A percentile compares a stretch with the other conserved stretches of the same genome.
These are phyloP conservation scores for Oscheius myriophilus DNA, from an alignment of 2,888 invertebrate species.

Conservation along the genomic window DNA sequence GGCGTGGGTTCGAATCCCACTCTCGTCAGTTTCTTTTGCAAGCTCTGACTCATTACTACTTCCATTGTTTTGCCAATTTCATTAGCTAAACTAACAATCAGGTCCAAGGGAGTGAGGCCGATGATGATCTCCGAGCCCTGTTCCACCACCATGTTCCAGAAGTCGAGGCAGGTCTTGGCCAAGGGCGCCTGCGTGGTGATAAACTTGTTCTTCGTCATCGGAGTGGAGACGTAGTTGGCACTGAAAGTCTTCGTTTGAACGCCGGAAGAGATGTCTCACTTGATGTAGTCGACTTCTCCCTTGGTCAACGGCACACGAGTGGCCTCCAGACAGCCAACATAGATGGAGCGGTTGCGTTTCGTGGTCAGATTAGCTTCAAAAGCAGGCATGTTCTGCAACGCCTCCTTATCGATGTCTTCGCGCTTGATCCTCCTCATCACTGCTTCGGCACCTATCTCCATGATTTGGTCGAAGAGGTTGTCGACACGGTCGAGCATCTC, in stretches of 20 bases:
- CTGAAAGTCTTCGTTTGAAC: constrained; percentile 14
- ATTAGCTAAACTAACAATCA: too few relatives aligned
- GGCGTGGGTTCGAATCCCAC: constrained; percentile 66
- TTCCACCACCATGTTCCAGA: constrained; percentile 42
- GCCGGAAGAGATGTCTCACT: neutral
- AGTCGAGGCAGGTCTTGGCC: constrained; percentile 39
- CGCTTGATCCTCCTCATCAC: too few relatives aligned
- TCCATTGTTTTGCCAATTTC: too few relatives aligned
- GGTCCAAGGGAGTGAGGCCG: neutral
- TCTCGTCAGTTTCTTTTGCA: constrained; percentile 33
- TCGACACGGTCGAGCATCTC: too few relatives aligned
- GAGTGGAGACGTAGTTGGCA: constrained; percentile 35
- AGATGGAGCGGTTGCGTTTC: constrained; percentile 34
- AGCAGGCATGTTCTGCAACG: constrained; percentile 27
- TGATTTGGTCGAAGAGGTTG: too few relatives aligned
- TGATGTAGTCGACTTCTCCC: too few relatives aligned
- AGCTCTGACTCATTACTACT: too few relatives aligned
- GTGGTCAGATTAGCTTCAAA: constrained; percentile 28
- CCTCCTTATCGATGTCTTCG: constrained; percentile 2
- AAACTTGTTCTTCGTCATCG: constrained; percentile 26
- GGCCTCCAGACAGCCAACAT: constrained; percentile 39
- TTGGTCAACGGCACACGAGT: constrained; percentile 34
- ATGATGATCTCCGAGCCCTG: constrained; percentile 38
- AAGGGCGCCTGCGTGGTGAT: constrained; percentile 39
- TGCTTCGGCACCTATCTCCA: too few relatives aligned